A percentile compares a stretch with the other conserved stretches of the same genome.
phyloP scores from a whole-genome alignment of 2,113 vertebrate species.

The Zosterops japonicus region DNA sequence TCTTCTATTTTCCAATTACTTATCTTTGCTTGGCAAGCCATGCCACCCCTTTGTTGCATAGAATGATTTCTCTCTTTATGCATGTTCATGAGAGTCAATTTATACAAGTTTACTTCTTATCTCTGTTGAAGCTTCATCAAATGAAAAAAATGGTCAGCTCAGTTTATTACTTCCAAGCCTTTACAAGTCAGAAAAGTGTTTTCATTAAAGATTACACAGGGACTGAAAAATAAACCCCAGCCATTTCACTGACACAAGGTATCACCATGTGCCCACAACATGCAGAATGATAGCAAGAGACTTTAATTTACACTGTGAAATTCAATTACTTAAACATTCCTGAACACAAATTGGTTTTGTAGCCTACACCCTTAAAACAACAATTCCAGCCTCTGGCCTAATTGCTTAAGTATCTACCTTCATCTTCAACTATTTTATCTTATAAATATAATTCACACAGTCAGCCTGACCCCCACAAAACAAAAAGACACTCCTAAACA shows the following conservation, averaged over 20 bases:
- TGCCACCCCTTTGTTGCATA: neutral
- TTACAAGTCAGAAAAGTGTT: conserved; percentile 10
- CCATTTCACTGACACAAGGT: neutral
- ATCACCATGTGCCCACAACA: neutral
- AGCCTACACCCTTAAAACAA: conserved; percentile 52
- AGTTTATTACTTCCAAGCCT: neutral
- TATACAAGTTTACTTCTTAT: conserved; percentile 40
- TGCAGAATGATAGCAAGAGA: neutral
- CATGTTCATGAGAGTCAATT: neutral
- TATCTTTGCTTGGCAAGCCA: conserved; percentile 10
- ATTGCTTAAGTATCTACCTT: conserved; percentile 42
- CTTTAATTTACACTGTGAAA: conserved; percentile 19
- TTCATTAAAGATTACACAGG: neutral
- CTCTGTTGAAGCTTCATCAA: neutral
- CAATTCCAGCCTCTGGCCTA: conserved; percentile 52
- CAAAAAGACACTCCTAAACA: conserved; percentile 45
- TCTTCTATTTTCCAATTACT: conserved; percentile 35
- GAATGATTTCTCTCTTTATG: conserved; percentile 35
- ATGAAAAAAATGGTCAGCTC: neutral
- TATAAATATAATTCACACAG: conserved; percentile 47
- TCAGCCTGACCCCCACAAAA: conserved; percentile 37
- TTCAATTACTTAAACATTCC: conserved; percentile 65
- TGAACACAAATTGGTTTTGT: conserved; percentile 60
- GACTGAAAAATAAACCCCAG: neutral
- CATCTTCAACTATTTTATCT: conserved; percentile 63